These are phyloP conservation scores for Chlorocebus sabaeus DNA, from an alignment of 2,113 vertebrate species.

Conservation along the genomic window DNA sequence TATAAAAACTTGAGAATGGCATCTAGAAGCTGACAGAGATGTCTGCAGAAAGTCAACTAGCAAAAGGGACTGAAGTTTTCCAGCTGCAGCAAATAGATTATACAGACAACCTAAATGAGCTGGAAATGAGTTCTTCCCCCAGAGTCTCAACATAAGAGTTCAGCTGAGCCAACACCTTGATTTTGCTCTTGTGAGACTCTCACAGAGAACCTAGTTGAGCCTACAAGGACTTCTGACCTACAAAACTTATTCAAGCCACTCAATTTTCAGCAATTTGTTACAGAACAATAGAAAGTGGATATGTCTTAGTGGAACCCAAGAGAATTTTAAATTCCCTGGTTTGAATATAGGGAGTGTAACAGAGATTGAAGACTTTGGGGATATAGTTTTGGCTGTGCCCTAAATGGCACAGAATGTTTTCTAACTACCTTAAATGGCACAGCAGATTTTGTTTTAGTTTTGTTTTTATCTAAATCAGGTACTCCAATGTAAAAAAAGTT, in stretches of 20 bases:
- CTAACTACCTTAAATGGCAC: not conserved
- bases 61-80: not conserved
- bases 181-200: not conserved
- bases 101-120: not conserved
- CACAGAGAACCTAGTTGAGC: not conserved
- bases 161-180: not conserved
- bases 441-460: not conserved
- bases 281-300: not conserved
- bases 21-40: not conserved
- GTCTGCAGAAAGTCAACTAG: fast-evolving
- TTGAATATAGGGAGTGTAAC: not conserved
- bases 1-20: not conserved
- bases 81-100: not conserved
- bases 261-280: not conserved
- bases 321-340: not conserved
- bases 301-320: not conserved
- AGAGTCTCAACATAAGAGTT: not conserved
- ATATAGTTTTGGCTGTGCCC: not conserved
- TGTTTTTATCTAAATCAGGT: not conserved
- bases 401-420: not conserved
- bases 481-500: not conserved
- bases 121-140: not conserved
- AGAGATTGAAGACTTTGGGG: not conserved
- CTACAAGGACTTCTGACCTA: not conserved
- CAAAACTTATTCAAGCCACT: not conserved